Conservation (phyloP, 2,113 vertebrate genomes). For the Melierax canorus region DNA sequence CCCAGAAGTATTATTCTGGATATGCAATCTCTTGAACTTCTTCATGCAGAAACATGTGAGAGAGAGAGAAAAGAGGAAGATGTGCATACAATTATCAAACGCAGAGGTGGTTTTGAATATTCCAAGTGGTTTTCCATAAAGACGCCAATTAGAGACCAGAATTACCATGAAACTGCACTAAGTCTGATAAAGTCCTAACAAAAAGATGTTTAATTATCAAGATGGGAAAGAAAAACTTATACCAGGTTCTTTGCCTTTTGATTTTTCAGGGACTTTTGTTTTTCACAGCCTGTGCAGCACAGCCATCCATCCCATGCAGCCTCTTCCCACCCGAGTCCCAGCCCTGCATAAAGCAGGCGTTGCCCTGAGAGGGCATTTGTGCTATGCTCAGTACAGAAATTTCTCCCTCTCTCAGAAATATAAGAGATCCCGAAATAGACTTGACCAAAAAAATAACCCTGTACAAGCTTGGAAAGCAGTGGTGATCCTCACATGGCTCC, state of each 20-base stretch:
- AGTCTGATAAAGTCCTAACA: neutral
- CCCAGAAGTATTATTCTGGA: neutral
- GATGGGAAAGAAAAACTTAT: neutral
- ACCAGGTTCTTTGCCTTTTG: neutral
- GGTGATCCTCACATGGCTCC: neutral
- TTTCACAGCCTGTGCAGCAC: neutral
- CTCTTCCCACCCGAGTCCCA: neutral
- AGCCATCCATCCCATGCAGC: accelerated
- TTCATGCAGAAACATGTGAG: neutral
- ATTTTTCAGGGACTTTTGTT: accelerated
- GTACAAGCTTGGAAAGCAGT: neutral
- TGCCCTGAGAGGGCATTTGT: neutral
- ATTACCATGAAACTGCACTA: neutral
- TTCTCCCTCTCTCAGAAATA: neutral
- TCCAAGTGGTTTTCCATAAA: neutral
- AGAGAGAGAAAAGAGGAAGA: neutral
- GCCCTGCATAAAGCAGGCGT: accelerated
- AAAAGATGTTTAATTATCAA: neutral
- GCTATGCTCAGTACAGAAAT: neutral
- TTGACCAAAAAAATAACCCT: neutral
- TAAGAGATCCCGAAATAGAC: neutral
- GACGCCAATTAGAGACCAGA: neutral
- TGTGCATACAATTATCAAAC: neutral
- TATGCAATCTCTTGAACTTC: neutral
- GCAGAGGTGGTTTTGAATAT: neutral